These are phyloP conservation scores for Gobio occitaniae DNA, from an alignment of 2,797 vertebrate species.

Conservation along the genomic window DNA sequence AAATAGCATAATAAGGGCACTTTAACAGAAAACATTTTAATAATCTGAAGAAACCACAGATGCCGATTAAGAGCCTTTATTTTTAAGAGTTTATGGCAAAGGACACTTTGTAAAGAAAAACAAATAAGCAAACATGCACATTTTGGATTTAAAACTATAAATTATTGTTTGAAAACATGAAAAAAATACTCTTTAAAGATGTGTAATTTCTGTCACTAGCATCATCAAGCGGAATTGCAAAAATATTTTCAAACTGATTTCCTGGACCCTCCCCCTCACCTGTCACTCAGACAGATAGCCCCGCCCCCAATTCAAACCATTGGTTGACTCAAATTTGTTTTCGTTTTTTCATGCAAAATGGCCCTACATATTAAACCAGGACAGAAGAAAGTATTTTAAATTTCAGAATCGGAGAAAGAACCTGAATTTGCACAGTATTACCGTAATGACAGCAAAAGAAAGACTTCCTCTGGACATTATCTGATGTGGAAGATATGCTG, in stretches of 20 bases:
- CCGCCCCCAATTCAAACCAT: neutral
- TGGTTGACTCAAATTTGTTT: neutral
- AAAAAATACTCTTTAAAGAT: neutral
- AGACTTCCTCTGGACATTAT: constrained; percentile 17
- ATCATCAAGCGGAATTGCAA: neutral
- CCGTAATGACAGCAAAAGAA: constrained; percentile 22
- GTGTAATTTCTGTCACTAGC: neutral
- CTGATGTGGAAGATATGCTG: constrained; percentile 17
- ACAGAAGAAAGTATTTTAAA: neutral
- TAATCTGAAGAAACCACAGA: neutral
- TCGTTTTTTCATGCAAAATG: neutral
- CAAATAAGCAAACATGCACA: constrained; percentile 43
- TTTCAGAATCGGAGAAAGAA: neutral
- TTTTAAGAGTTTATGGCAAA: neutral
- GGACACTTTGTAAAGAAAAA: neutral
- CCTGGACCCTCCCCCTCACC: neutral
- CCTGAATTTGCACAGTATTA: constrained; percentile 14
- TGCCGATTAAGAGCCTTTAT: neutral
- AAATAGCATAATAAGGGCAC: neutral
- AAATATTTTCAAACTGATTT: neutral
- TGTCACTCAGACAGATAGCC: neutral
- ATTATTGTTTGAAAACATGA: constrained; percentile 63
- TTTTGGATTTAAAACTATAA: constrained; percentile 76
- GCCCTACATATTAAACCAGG: no score
- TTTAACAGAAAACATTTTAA: neutral